Conservation (phyloP, 1,140 invertebrate genomes). For the Vanessa tameamea region DNA sequence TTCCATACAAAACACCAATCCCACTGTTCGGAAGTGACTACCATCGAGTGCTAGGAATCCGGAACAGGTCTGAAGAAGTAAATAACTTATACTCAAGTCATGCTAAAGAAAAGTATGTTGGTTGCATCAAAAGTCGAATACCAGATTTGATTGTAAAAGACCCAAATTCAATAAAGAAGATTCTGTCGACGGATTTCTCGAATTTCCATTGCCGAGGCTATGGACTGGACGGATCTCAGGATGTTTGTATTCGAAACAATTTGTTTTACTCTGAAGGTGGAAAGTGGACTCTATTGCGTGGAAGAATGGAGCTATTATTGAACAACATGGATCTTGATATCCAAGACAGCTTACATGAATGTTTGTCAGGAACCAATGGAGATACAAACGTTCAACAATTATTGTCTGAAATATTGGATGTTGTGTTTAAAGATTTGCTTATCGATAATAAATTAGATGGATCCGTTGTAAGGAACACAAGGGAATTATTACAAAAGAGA, state of each 20-base stretch:
- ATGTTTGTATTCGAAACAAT: conserved; percentile 79
- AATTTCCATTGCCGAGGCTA: conserved; percentile 78
- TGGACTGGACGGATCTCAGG: conserved; percentile 73
- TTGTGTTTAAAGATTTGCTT: conserved; percentile 68
- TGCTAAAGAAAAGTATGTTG: conserved; percentile 67
- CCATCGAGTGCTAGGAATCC: conserved; percentile 58
- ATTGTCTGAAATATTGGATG: conserved; percentile 72
- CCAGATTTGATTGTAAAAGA: conserved; percentile 82
- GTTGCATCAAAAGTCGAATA: conserved; percentile 75
- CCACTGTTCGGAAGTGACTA: conserved; percentile 74
- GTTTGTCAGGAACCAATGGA: conserved; percentile 76
- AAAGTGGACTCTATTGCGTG: conserved; percentile 69
- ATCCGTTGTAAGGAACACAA: conserved; percentile 52
- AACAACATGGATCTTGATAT: conserved; percentile 51
- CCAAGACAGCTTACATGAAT: conserved; percentile 65
- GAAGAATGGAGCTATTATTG: conserved; percentile 63
- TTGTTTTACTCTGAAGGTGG: conserved; percentile 74
- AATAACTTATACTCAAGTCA: conserved; percentile 57
- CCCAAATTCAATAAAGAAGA: conserved; percentile 79
- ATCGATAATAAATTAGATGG: conserved; percentile 56
- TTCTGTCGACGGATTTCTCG: conserved; percentile 81
- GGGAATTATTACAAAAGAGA: conserved; percentile 50
- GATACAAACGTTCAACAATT: conserved; percentile 73
- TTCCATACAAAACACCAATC: conserved; percentile 62
- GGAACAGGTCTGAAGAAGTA: conserved; percentile 62